A percentile compares a stretch with the other conserved stretches of the same genome.
phyloP scores from a whole-genome alignment of 1,140 invertebrate genomes.

The Adelges cooleyi region DNA sequence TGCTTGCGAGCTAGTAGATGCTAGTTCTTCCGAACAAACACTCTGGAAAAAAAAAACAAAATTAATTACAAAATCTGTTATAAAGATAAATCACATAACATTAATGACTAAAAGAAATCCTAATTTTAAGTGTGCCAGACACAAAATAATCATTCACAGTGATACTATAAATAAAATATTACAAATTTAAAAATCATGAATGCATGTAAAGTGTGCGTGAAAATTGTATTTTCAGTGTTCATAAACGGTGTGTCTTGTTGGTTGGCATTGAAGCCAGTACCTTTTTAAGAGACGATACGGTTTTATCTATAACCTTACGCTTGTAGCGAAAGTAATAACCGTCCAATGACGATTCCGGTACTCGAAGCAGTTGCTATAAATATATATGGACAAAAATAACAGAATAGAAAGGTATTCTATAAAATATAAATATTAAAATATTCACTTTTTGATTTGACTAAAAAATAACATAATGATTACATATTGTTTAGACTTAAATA shows the following conservation, averaged over 20 bases:
- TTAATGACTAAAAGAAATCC: not conserved
- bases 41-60: conserved; percentile 8
- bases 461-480: no score
- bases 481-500: no score
- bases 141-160: not conserved
- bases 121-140: not conserved
- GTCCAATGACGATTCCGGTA: conserved; percentile 9
- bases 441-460: no score
- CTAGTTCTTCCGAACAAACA: conserved; percentile 27
- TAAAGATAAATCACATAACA: not conserved
- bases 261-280: conserved; percentile 12
- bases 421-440: no score
- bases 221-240: not conserved
- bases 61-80: not conserved
- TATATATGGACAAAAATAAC: not conserved
- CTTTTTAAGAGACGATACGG: conserved; percentile 3
- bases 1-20: conserved; percentile 24
- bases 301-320: conserved; percentile 14
- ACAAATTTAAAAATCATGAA: not conserved
- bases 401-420: conserved; percentile 19
- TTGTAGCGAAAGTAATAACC: conserved; percentile 15
- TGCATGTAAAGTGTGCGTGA: not conserved
- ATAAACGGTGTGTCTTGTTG: conserved; percentile 2
- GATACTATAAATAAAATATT: not conserved
- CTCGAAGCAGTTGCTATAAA: conserved; percentile 22